Evolutionary conservation across 2,113 vertebrate genomes (phyloP).

Genomic region (Onychostruthus taczanowskii): DNA sequence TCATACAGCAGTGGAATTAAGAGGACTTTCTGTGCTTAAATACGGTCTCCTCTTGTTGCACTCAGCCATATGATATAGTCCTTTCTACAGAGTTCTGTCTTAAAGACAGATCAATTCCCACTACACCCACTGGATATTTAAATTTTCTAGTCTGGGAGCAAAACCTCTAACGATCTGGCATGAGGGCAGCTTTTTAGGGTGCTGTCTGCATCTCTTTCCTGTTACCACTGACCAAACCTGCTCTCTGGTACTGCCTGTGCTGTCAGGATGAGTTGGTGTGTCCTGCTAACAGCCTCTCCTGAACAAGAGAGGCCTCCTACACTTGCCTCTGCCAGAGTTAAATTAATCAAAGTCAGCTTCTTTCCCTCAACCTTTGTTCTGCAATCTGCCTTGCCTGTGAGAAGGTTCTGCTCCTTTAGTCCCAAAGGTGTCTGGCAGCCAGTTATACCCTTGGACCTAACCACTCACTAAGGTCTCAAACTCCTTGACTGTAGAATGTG

Average conservation of each 20-base stretch:
- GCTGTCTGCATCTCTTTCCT: neutral
- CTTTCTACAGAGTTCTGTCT: neutral
- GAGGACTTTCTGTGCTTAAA: neutral
- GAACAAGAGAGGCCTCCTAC: neutral
- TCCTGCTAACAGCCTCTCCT: neutral
- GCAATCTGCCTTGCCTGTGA: neutral
- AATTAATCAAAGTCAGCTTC: neutral
- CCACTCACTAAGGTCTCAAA: neutral
- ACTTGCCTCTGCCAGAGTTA: neutral
- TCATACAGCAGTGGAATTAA: neutral
- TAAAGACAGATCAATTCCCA: neutral
- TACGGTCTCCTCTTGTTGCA: neutral
- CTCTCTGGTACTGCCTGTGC: accelerated
- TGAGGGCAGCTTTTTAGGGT: neutral
- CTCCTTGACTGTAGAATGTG: neutral
- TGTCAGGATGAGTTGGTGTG: neutral
- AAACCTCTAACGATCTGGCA: neutral
- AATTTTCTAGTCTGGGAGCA: neutral
- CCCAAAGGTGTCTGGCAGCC: neutral
- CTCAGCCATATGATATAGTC: neutral
- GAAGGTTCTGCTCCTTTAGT: neutral
- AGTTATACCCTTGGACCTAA: neutral
- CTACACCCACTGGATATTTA: neutral
- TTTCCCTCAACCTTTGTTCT: neutral
- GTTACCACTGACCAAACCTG: neutral